Evolutionary conservation across 2,888 invertebrate species (phyloP), one percentile per base, ranked within the genome.

Genomic region (Zele albiditarsus): DNA sequence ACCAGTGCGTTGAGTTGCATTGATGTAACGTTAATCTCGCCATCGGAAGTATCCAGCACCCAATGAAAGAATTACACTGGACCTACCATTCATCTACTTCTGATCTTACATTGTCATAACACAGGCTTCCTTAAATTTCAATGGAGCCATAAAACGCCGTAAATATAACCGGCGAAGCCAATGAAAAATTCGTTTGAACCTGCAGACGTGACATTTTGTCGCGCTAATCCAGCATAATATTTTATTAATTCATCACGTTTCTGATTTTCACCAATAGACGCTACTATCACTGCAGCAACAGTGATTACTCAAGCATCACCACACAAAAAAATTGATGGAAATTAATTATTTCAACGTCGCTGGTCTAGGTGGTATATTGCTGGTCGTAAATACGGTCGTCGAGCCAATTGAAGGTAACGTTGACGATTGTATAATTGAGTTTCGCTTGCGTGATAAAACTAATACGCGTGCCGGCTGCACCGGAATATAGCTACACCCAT

Each of bases 181-280:
- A 96, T 95, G 83, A 97, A 94, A 27, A 96, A 90, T 88, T 97
- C 97, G 89, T 97, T 96, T 42, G 95, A 94, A 23, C 94, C 95
- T 84, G 92, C n/a, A n/a, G n/a, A n/a, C n/a, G n/a, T n/a, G n/a
- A n/a, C n/a, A n/a, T n/a, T n/a, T n/a, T n/a, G n/a, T n/a, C n/a
- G n/a, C 20, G 88, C 89, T n/a, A 88, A 85, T 20, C 87, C 84
- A 27, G 88, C 85, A 84, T 90, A 93, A 68, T 89, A 84, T 53
- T 90, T 79, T 25, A 87, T 80, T 77, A 87, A 90, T 25, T 84
- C 80, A 8, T 84, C 79, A 67, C 86, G 83, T 46, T 86, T 82
- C 20, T 83, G 83, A 0, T 89, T 85, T 77, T 92, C 89, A 16
- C 92, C 92, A 0, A 90, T 79, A 62, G 90, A 90, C 75, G 91